Conservation (phyloP, 2,113 vertebrate genomes). For the Delphinus delphis region DNA sequence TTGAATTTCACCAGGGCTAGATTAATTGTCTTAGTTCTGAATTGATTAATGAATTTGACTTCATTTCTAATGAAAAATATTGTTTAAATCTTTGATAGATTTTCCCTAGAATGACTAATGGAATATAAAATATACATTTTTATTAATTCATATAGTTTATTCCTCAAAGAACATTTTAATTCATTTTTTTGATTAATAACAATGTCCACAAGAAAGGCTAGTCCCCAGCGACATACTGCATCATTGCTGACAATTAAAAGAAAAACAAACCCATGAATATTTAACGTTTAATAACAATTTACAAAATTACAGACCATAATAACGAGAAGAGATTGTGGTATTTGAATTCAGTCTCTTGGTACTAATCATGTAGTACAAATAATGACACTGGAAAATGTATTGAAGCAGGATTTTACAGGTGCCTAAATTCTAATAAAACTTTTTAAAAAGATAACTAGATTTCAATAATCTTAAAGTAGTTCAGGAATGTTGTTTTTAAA, state of each 20-base stretch:
- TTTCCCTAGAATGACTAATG: background rate
- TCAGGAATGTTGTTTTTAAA: background rate
- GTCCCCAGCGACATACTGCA: background rate
- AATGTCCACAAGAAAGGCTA: background rate
- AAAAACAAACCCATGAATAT: constrained; percentile 59
- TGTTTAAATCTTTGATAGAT: background rate
- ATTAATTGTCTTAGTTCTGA: background rate
- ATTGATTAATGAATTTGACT: background rate
- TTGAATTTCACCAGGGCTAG: background rate
- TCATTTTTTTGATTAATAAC: constrained; percentile 55
- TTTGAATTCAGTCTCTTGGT: background rate
- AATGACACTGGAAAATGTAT: background rate
- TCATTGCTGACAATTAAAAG: constrained; percentile 49
- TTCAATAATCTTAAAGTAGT: background rate
- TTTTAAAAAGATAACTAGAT: background rate
- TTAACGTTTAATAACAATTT: constrained; percentile 63
- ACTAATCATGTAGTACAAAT: background rate
- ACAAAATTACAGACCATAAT: constrained; percentile 51
- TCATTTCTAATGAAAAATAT: constrained; percentile 24
- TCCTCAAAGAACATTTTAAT: constrained; percentile 30
- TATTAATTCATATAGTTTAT: background rate
- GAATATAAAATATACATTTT: background rate
- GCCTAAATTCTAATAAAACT: background rate
- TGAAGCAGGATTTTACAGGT: background rate
- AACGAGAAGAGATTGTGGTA: background rate